phyloP scores from a whole-genome alignment of 1,140 invertebrate species.

The Monomorium pharaonis region DNA sequence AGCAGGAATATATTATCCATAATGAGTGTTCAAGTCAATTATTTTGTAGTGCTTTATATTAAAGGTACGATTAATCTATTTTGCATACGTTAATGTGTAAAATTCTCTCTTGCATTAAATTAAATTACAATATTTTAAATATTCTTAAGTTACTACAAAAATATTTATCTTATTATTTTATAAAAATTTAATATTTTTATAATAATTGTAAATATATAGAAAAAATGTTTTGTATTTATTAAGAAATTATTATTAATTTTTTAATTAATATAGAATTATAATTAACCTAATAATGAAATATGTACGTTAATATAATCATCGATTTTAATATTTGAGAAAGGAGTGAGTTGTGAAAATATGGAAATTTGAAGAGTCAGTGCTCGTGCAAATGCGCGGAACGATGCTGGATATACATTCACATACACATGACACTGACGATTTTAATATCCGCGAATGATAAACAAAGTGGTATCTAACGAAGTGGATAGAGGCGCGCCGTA shows the following conservation, averaged over 20 bases:
- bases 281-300: background rate
- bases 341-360: slow-evolving; percentile 15
- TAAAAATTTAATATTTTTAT: background rate
- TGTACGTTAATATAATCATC: background rate
- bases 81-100: background rate
- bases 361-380: background rate
- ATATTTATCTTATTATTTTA: background rate
- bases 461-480: slow-evolving; percentile 80
- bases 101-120: background rate
- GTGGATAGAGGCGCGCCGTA: slow-evolving; percentile 76
- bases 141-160: background rate
- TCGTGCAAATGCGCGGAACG: slow-evolving; percentile 23
- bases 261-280: background rate
- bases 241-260: background rate
- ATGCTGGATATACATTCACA: slow-evolving; percentile 31
- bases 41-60: slow-evolving; percentile 11
- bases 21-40: slow-evolving; percentile 52
- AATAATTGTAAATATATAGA: background rate
- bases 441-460: slow-evolving; percentile 80
- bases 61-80: background rate
- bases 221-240: background rate
- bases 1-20: slow-evolving; percentile 60
- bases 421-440: slow-evolving; percentile 64
- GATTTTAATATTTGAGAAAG: slow-evolving; percentile 18
- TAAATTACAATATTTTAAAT: background rate